Base-by-base conservation (phyloP, 2,888 invertebrate genomes). In the Oxytorus armatus region DNA sequence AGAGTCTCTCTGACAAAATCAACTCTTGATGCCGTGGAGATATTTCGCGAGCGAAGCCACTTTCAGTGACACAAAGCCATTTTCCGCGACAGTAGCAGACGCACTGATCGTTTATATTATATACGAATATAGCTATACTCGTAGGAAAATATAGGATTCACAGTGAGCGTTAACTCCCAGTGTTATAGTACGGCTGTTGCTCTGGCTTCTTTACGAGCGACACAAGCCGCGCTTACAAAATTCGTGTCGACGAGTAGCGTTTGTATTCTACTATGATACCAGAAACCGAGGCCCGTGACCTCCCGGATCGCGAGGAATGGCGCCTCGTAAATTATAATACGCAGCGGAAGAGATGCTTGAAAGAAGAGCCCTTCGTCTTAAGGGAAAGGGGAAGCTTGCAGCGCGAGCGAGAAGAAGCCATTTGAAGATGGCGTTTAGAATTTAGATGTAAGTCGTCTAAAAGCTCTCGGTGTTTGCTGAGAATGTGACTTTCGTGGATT, bases 141-240 rank as follows among this genome's bases (percentile, higher is more conserved):
- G 36, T 70, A 65, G 72, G 42, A 72, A 72, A 66, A 42, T 70
- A 63, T 63, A 42, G 61, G 18, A 51, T 29, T 51, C 36, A 51
- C 66, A 18, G 33, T 33, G 72, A 72, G 51, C 47, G 23, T 33
- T 18, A 29, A 29, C 59, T 55, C n/a, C 21, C 44, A 72, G 39
- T 57, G 49, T 47, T n/a, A 47, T 63, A 23, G 49, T 57, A 49
- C 57, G 76, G 69, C 59, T 76, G 49, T 61, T 76, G 49, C 72
- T 49, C 65, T 49, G 65, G 57, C 72, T 77, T 77, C 77, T 77
- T 77, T 77, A 77, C 77, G 77, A 77, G 77, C 77, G 55, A 77
- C 77, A 77, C 77, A 72, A 66, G 65, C 72, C 66, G 65, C 72
- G 72, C 72, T 77, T 72, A 77, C 77, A 66, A 77, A 72, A 77